Evolutionary conservation across 2,797 vertebrate genomes (phyloP), one percentile per base, ranked within the genome.

Genomic region (Malacoctenus gilli): DNA sequence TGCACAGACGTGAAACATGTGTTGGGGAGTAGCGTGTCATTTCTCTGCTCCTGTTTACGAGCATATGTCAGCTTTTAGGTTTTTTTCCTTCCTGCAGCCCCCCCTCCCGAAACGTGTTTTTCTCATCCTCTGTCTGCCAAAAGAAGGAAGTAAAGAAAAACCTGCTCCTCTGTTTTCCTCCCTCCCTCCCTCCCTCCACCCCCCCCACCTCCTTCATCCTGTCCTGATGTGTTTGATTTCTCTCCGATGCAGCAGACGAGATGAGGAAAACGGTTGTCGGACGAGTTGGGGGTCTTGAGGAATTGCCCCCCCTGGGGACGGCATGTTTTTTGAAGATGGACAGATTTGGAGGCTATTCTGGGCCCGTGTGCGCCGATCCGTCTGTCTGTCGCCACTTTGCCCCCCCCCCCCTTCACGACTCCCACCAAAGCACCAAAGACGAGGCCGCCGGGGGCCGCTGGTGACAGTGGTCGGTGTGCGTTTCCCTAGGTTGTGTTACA

Each of bases 251-350:
- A 36, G 57, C 58, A 67, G 79, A 83, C 84, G 60, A 59, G 63
- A 87, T 80, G 77, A 80, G 71, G 86, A 87, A 78, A 84, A 64
- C 86, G 83, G 81, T 72, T 82, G 79, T 83, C 77, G 80, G 25
- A 77, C 31, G 58, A 47, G 66, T 68, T 52, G 63, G 19, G 39
- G 49, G 58, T n/a, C 68, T 70, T 69, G 19, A 60, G 22, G 39
- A 73, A 32, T 51, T 61, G 72, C 72, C 63, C 64, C 11, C 7
- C 64, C 11, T 5, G 12, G 57, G 47, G 58, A 59, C 25, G 0
- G 30, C n/a, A n/a, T 19, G 40, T 50, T 50, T 21, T 9, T 50
- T 8, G 2, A 32, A 19, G 31, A 13, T 19, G 28, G n/a, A 46
- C 19, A 19, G 35, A 14, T 68, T 47, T 43, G 12, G 42, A 50